phyloP scores from a whole-genome alignment of 2,797 vertebrate genomes.

The Sebastes matsubarae region DNA sequence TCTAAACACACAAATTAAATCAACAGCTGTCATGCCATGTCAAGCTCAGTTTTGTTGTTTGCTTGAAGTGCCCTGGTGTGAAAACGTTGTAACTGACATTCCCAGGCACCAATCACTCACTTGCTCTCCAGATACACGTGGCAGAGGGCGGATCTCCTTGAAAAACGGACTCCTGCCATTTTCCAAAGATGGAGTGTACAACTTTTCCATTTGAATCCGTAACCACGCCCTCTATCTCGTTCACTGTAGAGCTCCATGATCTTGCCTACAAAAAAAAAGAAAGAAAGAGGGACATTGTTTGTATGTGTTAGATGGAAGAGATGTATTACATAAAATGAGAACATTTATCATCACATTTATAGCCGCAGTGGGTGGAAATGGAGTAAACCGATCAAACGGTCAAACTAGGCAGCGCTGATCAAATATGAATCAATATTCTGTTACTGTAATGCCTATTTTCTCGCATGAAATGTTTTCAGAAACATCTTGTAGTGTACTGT shows the following conservation, averaged over 20 bases:
- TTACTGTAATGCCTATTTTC: too few relatives aligned
- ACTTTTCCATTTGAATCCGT: slow-evolving; percentile 86
- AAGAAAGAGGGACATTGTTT: not conserved
- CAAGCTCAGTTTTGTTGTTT: not conserved
- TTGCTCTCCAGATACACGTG: slow-evolving; percentile 94
- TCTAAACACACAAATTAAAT: slow-evolving; percentile 74
- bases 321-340: not conserved
- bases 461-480: too few relatives aligned
- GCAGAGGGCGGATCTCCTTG: slow-evolving; percentile 89
- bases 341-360: not conserved
- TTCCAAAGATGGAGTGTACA: slow-evolving; percentile 91
- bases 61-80: not conserved
- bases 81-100: not conserved
- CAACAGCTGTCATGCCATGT: not conserved
- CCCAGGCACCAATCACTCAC: slow-evolving; percentile 80
- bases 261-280: slow-evolving; percentile 83
- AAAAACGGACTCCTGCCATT: slow-evolving; percentile 95
- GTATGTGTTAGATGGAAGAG: not conserved
- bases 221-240: slow-evolving; percentile 92
- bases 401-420: too few relatives aligned
- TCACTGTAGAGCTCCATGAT: slow-evolving; percentile 91
- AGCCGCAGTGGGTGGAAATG: too few relatives aligned
- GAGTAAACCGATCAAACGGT: too few relatives aligned
- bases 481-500: too few relatives aligned
- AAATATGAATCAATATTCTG: too few relatives aligned